Evolutionary conservation across 2,888 invertebrate species (phyloP).

Genomic region (Microplitis deprimator): DNA sequence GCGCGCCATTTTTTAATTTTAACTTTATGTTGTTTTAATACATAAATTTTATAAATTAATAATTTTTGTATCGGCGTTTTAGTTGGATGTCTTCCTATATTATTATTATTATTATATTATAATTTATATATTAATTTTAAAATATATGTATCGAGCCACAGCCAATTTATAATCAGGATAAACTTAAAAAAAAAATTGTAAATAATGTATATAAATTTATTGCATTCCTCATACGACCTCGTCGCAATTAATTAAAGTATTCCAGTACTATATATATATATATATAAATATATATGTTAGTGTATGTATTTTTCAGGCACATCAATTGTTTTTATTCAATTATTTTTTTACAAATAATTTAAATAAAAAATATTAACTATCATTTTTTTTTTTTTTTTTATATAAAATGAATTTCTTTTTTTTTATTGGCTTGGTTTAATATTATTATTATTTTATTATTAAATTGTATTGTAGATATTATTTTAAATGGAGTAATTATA

Average conservation of each 20-base stretch:
- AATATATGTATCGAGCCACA: background rate
- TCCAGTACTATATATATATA: background rate
- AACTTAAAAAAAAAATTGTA: conserved; percentile 55
- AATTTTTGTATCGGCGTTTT: background rate
- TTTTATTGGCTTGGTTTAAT: background rate
- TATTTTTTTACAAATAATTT: background rate
- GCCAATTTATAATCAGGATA: conserved; percentile 20
- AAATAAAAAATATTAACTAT: background rate
- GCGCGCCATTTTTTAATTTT: too few relatives aligned
- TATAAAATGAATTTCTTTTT: background rate
- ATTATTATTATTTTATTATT: conserved; percentile 10
- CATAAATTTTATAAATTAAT: background rate
- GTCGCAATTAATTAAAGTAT: conserved; percentile 55
- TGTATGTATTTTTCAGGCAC: conserved; percentile 34
- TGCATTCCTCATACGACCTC: conserved; percentile 63
- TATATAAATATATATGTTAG: background rate
- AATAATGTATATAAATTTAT: conserved; percentile 65
- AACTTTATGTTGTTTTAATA: background rate
- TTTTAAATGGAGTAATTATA: conserved; percentile 52
- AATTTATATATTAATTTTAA: background rate
- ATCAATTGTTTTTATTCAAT: conserved; percentile 14
- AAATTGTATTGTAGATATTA: conserved; percentile 1
- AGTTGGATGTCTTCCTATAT: background rate
- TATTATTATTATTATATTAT: background rate
- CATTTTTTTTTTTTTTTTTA: conserved; percentile 14